Conservation (phyloP, 2,888 invertebrate genomes). For the Drosophila nr. perissopoda region DNA sequence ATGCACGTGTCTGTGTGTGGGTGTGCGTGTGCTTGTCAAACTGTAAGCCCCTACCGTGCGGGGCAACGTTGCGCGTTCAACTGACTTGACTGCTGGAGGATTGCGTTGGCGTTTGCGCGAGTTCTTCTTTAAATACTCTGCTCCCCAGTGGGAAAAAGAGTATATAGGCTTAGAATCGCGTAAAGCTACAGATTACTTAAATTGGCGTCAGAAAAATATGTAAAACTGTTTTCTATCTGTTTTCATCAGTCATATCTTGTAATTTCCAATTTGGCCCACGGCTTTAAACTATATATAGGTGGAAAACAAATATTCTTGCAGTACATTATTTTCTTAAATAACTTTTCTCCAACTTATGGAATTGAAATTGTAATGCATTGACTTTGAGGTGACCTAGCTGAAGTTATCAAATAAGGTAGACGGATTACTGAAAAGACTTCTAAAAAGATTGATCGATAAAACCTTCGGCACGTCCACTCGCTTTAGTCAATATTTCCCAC, state of each 20-base stretch:
- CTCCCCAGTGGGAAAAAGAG: not conserved
- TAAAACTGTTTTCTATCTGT: not conserved
- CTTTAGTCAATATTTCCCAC: no score
- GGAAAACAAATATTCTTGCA: not conserved
- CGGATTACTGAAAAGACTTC: not conserved
- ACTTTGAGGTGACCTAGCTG: not conserved
- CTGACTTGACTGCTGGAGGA: constrained; percentile 74
- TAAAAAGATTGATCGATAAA: not conserved
- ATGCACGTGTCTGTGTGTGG: constrained; percentile 14
- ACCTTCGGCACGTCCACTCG: not conserved
- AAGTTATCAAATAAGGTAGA: not conserved
- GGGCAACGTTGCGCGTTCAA: constrained; percentile 76
- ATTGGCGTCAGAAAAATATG: not conserved
- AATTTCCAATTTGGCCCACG: no score
- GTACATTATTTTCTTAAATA: not conserved
- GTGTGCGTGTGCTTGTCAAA: constrained; percentile 35
- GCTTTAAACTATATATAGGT: not conserved
- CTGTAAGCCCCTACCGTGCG: constrained; percentile 51
- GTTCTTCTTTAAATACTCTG: constrained; percentile 53
- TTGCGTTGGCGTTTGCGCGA: constrained; percentile 69
- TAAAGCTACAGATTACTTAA: not conserved
- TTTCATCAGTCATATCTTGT: no score
- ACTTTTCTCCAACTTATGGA: not conserved
- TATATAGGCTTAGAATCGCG: not conserved
- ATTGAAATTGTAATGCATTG: not conserved